Conservation (phyloP, 2,888 invertebrate genomes). For the Byasa hedistus region DNA sequence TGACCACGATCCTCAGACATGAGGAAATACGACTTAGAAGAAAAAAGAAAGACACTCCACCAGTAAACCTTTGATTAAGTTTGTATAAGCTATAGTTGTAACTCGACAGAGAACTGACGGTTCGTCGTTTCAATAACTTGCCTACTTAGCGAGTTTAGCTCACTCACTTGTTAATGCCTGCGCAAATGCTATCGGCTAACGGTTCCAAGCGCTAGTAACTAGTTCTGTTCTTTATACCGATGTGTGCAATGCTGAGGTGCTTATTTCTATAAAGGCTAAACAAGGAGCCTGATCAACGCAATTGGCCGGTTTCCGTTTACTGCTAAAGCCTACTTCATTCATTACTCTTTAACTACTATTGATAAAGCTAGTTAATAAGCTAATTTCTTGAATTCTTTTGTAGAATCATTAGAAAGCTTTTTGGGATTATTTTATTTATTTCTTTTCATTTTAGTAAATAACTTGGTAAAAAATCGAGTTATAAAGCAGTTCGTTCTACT, state of each 20-base stretch:
- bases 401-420: background rate
- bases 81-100: background rate
- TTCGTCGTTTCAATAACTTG: constrained; percentile 1
- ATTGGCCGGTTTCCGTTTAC: background rate
- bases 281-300: background rate
- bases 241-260: background rate
- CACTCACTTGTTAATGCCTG: constrained; percentile 20
- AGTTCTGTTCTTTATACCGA: constrained; percentile 11
- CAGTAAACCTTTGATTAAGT: background rate
- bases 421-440: too few species aligned
- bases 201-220: constrained; percentile 16
- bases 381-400: background rate
- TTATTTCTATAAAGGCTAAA: background rate
- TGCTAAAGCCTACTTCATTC: background rate
- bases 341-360: background rate
- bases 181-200: constrained; percentile 24
- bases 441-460: too few species aligned
- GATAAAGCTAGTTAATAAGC: background rate
- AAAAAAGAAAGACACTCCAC: too few species aligned
- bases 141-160: constrained; percentile 19
- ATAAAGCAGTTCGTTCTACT: too few species aligned
- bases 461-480: too few species aligned
- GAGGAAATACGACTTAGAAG: too few species aligned
- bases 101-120: background rate
- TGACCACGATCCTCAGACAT: too few species aligned